Evolutionary conservation across 2,797 vertebrate genomes (phyloP).

Genomic region (Dermochelys coriacea): DNA sequence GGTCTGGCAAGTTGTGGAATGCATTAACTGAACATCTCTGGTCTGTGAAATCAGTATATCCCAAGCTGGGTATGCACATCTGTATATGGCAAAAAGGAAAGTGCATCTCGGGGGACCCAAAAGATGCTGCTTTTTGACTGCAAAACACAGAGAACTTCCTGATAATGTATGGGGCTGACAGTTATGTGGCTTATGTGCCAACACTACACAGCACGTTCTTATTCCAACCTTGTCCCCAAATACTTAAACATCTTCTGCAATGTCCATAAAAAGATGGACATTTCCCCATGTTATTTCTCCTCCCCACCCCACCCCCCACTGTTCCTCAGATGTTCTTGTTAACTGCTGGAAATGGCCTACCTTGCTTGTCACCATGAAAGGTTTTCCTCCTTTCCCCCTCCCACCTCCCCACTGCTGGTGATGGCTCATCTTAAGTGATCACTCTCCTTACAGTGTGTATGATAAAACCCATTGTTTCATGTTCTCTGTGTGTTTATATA

Average conservation of each 20-base stretch:
- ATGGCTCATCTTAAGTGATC: no score
- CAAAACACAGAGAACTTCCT: not conserved
- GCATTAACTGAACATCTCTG: not conserved
- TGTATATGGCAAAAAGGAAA: not conserved
- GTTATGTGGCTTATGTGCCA: not conserved
- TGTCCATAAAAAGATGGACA: not conserved
- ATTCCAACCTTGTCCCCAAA: not conserved
- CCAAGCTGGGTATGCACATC: rapidly evolving
- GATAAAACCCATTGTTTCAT: no score
- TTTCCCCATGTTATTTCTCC: no score
- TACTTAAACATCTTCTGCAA: not conserved
- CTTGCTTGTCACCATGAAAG: no score
- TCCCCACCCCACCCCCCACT: no score
- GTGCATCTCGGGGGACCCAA: not conserved
- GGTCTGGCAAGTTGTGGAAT: not conserved
- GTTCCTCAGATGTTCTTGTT: no score
- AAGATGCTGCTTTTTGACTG: not conserved
- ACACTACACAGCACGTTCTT: not conserved
- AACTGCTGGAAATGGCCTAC: no score
- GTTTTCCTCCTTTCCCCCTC: no score
- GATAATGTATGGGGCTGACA: not conserved
- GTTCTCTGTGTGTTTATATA: no score
- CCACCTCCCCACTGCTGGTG: no score
- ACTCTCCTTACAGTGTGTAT: no score
- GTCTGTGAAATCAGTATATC: not conserved